Evolutionary conservation across 2,888 invertebrate species (phyloP).

Genomic region (Lasioglossum lativentre): DNA sequence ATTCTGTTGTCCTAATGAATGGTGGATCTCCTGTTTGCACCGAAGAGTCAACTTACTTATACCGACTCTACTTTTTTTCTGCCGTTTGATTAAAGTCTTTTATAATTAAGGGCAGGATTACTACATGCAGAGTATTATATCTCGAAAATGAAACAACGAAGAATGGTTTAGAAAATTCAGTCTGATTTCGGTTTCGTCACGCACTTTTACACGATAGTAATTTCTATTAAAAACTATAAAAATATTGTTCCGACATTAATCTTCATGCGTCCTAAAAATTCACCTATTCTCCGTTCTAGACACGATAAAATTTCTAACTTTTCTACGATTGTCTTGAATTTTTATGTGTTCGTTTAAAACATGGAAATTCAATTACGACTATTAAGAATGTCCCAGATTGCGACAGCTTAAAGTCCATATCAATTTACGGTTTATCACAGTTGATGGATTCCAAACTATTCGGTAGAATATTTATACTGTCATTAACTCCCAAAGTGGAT

Average conservation of each 20-base stretch:
- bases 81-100: neutral
- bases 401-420: neutral
- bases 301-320: neutral
- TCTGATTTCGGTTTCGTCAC: neutral
- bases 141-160: neutral
- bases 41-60: neutral
- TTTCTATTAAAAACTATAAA: too few relatives aligned
- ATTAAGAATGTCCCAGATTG: neutral
- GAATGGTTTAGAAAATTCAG: neutral
- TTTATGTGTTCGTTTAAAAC: neutral
- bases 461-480: neutral
- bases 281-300: neutral
- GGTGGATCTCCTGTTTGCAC: conserved; percentile 3
- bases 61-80: neutral
- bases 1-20: neutral
- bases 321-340: neutral
- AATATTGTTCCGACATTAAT: neutral
- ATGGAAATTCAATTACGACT: neutral
- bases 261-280: neutral
- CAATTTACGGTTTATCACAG: neutral
- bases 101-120: neutral
- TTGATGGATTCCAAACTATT: neutral
- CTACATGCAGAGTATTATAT: neutral
- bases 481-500: neutral
- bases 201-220: too few relatives aligned